Conservation (phyloP, 2,888 invertebrate species). For the Adineta ricciae region DNA sequence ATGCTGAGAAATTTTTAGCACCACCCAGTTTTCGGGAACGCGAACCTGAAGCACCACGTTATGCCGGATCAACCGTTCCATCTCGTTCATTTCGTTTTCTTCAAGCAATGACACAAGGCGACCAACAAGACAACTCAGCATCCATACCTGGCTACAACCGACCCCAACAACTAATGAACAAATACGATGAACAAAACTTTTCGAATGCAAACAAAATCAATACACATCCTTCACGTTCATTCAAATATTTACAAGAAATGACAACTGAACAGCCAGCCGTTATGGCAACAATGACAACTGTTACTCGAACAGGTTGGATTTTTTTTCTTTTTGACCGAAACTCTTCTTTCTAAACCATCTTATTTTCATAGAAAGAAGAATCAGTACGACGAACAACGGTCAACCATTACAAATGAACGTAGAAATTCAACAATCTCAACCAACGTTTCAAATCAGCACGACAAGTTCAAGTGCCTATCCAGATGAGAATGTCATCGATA, state of each 20-base stretch:
- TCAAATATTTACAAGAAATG: slow-evolving; percentile 33
- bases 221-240: slow-evolving; percentile 28
- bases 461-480: neutral
- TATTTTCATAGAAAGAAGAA: neutral
- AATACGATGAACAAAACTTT: slow-evolving; percentile 4
- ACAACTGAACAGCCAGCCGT: slow-evolving; percentile 1
- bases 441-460: neutral
- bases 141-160: neutral
- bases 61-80: slow-evolving; percentile 29
- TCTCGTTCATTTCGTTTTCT: slow-evolving; percentile 30
- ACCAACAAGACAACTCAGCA: neutral
- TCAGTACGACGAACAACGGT: neutral
- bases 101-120: slow-evolving; percentile 30
- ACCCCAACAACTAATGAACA: neutral
- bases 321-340: neutral
- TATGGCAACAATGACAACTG: neutral
- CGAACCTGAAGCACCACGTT: slow-evolving; percentile 27
- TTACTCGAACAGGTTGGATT: neutral
- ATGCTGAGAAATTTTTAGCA: neutral
- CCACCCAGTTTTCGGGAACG: slow-evolving; percentile 32
- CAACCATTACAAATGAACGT: neutral
- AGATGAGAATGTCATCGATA: neutral
- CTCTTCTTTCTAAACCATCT: too few species aligned
- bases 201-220: neutral
- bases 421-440: neutral